A percentile compares a stretch with the other conserved stretches of the same genome.
These are phyloP conservation scores for Podarcis siculus DNA, from an alignment of 2,797 vertebrate genomes.

Conservation along the genomic window DNA sequence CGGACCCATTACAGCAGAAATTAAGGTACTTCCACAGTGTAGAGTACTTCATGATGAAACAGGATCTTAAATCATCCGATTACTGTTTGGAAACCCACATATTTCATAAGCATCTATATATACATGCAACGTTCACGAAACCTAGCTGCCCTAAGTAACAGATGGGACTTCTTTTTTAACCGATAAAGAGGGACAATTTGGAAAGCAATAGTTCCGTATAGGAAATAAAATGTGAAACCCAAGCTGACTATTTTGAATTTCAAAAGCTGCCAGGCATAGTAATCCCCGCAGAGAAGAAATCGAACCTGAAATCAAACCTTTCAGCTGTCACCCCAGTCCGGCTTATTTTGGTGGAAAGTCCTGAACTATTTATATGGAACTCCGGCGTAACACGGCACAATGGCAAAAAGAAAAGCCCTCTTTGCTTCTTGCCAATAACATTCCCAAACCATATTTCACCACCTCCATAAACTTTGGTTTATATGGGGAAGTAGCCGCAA, in stretches of 20 bases:
- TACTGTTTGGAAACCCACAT: not conserved
- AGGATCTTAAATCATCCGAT: not conserved
- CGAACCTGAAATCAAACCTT: conserved; percentile 35
- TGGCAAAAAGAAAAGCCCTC: conserved; percentile 30
- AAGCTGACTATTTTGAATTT: conserved; percentile 26
- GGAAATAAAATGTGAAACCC: conserved; percentile 32
- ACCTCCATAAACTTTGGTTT: conserved; percentile 26
- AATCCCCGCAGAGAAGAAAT: conserved; percentile 18
- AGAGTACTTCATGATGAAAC: not conserved
- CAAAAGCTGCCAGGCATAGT: conserved; percentile 8
- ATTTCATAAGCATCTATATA: not conserved
- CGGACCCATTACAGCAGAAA: not conserved
- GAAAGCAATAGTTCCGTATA: not conserved
- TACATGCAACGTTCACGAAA: not conserved
- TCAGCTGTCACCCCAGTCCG: not conserved
- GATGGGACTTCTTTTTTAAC: not conserved
- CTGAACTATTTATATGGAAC: conserved; percentile 41
- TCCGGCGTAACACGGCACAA: not conserved
- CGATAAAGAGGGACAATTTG: not conserved
- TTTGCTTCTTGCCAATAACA: not conserved
- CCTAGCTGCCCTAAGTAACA: not conserved
- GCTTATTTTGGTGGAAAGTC: conserved; percentile 34
- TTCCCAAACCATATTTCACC: conserved; percentile 37
- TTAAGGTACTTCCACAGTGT: not conserved
- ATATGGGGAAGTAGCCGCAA: conserved; percentile 39